phyloP scores from a whole-genome alignment of 92 coral and sea anemone species.

The Zoanthus gigantus region DNA sequence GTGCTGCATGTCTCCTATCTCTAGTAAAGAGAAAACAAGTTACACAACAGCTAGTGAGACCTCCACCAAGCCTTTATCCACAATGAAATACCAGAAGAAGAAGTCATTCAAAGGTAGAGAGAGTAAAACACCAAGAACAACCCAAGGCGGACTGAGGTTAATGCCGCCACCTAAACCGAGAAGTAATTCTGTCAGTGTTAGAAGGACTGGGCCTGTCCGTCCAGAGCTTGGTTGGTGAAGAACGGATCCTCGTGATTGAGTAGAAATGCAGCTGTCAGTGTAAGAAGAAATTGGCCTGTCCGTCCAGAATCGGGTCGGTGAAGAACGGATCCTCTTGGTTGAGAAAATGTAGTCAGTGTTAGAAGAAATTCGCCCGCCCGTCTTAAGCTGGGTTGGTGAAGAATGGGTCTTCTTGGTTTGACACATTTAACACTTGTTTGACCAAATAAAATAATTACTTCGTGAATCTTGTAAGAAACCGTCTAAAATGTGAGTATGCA shows the following conservation, averaged over 20 bases:
- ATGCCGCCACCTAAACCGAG: slow-evolving; percentile 74
- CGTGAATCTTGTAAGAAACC: no score
- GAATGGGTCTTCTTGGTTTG: no score
- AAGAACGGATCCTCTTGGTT: background rate
- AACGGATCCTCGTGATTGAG: background rate
- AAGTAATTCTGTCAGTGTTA: slow-evolving; percentile 12
- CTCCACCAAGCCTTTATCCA: background rate
- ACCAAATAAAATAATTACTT: no score
- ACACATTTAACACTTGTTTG: no score
- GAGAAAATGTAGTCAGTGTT: no score
- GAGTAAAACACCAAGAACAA: background rate
- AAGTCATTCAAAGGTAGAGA: background rate
- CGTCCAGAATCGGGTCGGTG: slow-evolving; percentile 37
- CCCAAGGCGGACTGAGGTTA: slow-evolving; percentile 51
- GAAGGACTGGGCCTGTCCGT: slow-evolving; percentile 34
- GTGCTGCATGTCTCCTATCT: no score
- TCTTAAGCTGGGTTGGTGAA: slow-evolving; percentile 13
- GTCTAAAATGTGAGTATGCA: no score
- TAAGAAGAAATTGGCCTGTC: slow-evolving; percentile 19
- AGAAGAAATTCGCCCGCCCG: no score
- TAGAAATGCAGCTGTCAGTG: background rate
- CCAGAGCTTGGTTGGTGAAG: slow-evolving; percentile 36
- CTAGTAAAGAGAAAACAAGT: slow-evolving; percentile 4
- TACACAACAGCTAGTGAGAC: background rate
- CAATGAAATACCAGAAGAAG: slow-evolving; percentile 31